phyloP scores from a whole-genome alignment of 1,140 invertebrate species.

The Metopolophium dirhodum region DNA sequence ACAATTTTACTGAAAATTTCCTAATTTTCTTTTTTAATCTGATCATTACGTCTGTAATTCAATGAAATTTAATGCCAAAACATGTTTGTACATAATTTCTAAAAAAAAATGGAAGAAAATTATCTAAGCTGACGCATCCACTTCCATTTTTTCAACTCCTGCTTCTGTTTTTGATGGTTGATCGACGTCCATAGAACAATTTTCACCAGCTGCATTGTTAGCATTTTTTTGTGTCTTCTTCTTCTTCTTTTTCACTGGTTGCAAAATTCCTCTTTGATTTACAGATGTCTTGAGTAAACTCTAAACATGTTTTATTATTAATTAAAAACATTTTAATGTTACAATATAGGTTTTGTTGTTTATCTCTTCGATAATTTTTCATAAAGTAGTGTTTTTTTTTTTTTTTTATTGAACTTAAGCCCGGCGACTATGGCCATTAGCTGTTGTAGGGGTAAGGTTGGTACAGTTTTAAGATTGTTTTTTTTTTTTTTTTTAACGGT shows the following conservation, averaged over 20 bases:
- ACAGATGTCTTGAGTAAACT: constrained; percentile 41
- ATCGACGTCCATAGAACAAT: constrained; percentile 36
- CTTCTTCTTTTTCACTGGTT: constrained; percentile 53
- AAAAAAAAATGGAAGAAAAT: not conserved
- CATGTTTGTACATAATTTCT: constrained; percentile 47
- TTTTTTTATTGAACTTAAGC: too few species aligned
- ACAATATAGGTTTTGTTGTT: not conserved
- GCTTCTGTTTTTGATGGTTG: not conserved
- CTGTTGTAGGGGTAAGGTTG: too few species aligned
- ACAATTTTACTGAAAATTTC: not conserved
- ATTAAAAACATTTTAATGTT: not conserved
- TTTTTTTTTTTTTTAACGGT: too few species aligned
- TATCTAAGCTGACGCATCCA: constrained; percentile 26
- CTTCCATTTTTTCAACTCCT: constrained; percentile 54
- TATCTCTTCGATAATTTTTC: not conserved
- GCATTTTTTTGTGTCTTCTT: constrained; percentile 41
- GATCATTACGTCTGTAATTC: not conserved
- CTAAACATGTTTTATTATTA: not conserved
- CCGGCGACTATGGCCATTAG: too few species aligned
- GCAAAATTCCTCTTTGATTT: constrained; percentile 50
- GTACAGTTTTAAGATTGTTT: too few species aligned
- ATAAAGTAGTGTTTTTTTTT: too few species aligned
- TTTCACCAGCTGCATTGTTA: not conserved
- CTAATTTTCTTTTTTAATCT: not conserved
- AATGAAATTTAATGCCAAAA: constrained; percentile 27